Percentiles rank a stretch among this genome's conserved stretches.
phyloP scores from a whole-genome alignment of 2,888 invertebrate species.

The Bugula neritina region DNA sequence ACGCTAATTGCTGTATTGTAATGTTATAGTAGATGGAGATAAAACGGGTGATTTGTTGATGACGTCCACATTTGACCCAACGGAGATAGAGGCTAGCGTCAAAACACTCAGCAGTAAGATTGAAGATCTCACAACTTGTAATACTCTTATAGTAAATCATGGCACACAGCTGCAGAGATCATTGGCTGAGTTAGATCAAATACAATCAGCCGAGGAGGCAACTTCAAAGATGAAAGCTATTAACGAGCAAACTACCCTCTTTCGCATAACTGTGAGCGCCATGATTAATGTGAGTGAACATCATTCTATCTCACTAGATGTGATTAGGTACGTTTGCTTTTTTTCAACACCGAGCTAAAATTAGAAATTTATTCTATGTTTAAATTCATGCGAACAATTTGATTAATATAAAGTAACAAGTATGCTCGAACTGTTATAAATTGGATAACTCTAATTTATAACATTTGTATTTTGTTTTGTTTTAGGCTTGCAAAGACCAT shows the following conservation, averaged over 20 bases:
- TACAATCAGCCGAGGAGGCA: slow-evolving; percentile 41
- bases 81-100: slow-evolving; percentile 58
- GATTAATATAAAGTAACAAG: no score
- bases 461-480: no score
- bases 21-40: no score
- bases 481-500: slow-evolving; percentile 83
- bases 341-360: no score
- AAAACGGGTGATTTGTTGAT: no score
- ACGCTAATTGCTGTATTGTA: no score
- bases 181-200: slow-evolving; percentile 46
- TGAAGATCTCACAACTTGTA: slow-evolving; percentile 84
- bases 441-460: no score
- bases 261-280: slow-evolving; percentile 88
- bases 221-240: slow-evolving; percentile 67
- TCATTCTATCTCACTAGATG: no score
- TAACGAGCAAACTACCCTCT: slow-evolving; percentile 84
- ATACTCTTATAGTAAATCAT: slow-evolving; percentile 81
- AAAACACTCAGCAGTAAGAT: slow-evolving; percentile 67
- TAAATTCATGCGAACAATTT: no score
- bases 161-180: slow-evolving; percentile 70
- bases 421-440: no score
- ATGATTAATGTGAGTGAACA: slow-evolving; percentile 79
- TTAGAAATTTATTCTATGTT: no score
- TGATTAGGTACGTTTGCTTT: no score
- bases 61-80: slow-evolving; percentile 50